Evolutionary conservation across 2,113 vertebrate species (phyloP), one percentile per base, ranked within the genome.

Genomic region (Murina feae): DNA sequence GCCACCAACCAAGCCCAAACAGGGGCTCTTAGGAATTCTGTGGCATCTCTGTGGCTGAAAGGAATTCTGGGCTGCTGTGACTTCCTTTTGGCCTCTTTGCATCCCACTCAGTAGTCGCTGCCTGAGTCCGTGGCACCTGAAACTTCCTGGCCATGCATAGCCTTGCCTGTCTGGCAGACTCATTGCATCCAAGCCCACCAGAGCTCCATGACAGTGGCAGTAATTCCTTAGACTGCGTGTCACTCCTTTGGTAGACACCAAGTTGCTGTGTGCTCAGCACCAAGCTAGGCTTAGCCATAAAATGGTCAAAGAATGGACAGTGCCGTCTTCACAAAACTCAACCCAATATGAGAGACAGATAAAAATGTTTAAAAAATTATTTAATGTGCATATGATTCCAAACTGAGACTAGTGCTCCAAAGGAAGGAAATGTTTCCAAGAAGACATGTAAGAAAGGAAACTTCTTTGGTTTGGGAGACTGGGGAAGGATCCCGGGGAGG

Each of bases 201-300:
- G 11, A 3, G 2, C 18, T 3, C 35, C n/a, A 6, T 1, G 3
- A 4, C 1, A 60, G 75, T 28, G 10, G 6, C 1, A 32, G 66
- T 11, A 1, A 42, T 65, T 18, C 39, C 28, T 66, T 37, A 23
- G 51, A n/a, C 23, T 30, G 49, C 2, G 21, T 86, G 55, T 58
- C 58, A 21, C 14, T 23, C 37, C 76, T 88, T 71, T 35, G 20
- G 4, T 21, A 76, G 58, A 35, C 51, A 72, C 42, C 28, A 35
- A 93, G 47, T n/a, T 1, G 0, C 35, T 9, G 0, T 18, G 39
- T 20, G 20, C 16, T n/a, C 6, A 47, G 66, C 42, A 18, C 35
- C 53, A 51, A 90, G 63, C 28, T 14, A 47, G 25, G 20, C 69
- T 69, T 12, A 44, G 37, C 0, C 8, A 18, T n/a, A 6, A 55